Evolutionary conservation across 2,113 vertebrate genomes (phyloP), one percentile per base, ranked within the genome.

Genomic region (Montifringilla adamsi): DNA sequence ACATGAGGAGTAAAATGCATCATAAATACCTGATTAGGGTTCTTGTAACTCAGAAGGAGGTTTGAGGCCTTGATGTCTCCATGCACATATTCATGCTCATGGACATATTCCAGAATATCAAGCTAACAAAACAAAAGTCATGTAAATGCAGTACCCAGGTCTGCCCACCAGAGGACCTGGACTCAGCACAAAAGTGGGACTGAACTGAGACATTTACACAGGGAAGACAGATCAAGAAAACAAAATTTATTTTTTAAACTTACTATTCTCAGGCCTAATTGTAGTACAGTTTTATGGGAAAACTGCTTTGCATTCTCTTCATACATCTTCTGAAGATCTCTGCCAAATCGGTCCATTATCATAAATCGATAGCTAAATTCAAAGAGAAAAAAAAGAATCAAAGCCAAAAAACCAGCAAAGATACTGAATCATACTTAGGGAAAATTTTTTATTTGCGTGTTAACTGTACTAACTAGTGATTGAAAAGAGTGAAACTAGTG

Each of bases 51-150:
- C 96, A 99, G 96, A 63, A 99, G 98, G 64, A 99, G 99, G 96
- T 99, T 99, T 53, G 99, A 99, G 14, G 99, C 99, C 97, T 99
- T 99, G 96, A 99, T 98, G 82, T 99, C 99, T 22, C 98, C 99
- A 6, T 99, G 99, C 27, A 99, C 99, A 41, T 99, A 99, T 95
- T 99, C 99, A 39, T 99, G 99, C 35, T 99, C 99, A 10, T 99
- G 99, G 95, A 99, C 90, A 69, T 99, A 99, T 87, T 99, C 99
- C 97, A 99, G 98, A 77, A 98, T 97, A 91, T 99, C 98, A 95
- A 99, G 97, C 99, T 99, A 84, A 41, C 95, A 88, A 97, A 97
- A 95, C 63, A 95, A 11, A 84, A 97, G 35, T 69, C 62, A 84
- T 15, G 33, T 97, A 50, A 97, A 66, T 93, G 97, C 92, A 98